Conservation (phyloP, 1,140 invertebrate species). For the Diorhabda sublineata region DNA sequence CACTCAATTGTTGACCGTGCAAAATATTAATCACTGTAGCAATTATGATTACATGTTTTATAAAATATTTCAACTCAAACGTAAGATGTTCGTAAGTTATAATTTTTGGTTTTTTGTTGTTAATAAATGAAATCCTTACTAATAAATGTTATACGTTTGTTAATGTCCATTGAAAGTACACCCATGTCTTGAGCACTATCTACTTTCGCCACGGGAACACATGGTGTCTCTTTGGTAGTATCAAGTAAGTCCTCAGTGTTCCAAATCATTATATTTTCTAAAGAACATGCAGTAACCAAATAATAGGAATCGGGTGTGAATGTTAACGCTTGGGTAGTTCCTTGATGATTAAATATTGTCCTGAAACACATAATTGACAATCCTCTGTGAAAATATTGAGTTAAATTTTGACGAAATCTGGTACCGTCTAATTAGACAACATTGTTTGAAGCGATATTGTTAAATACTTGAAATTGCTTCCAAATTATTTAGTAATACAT, state of each 20-base stretch:
- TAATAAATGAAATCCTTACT: conserved; percentile 32
- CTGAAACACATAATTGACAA: conserved; percentile 44
- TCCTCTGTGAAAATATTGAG: too few relatives aligned
- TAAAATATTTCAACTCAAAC: too few relatives aligned
- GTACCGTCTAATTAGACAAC: too few relatives aligned
- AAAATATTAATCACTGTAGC: too few relatives aligned
- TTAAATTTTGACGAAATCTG: too few relatives aligned
- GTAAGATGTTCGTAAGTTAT: too few relatives aligned
- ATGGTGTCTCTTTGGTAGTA: conserved; percentile 44
- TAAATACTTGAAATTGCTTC: too few relatives aligned
- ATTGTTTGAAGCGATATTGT: too few relatives aligned
- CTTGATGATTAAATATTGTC: conserved; percentile 63
- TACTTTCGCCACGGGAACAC: conserved; percentile 45
- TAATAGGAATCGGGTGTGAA: conserved; percentile 66
- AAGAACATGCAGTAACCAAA: conserved; percentile 62
- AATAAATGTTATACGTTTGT: conserved; percentile 42
- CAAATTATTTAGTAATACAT: too few relatives aligned
- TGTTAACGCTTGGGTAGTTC: conserved; percentile 57
- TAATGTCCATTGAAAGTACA: conserved; percentile 64
- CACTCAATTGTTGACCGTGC: too few relatives aligned
- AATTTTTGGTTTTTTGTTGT: too few relatives aligned
- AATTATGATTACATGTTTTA: too few relatives aligned
- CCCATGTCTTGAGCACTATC: conserved; percentile 74
- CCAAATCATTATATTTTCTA: conserved; percentile 65
- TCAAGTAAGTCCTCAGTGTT: conserved; percentile 51